Base-by-base conservation (phyloP, 2,113 vertebrate genomes). In the Corvus moneduloides region DNA sequence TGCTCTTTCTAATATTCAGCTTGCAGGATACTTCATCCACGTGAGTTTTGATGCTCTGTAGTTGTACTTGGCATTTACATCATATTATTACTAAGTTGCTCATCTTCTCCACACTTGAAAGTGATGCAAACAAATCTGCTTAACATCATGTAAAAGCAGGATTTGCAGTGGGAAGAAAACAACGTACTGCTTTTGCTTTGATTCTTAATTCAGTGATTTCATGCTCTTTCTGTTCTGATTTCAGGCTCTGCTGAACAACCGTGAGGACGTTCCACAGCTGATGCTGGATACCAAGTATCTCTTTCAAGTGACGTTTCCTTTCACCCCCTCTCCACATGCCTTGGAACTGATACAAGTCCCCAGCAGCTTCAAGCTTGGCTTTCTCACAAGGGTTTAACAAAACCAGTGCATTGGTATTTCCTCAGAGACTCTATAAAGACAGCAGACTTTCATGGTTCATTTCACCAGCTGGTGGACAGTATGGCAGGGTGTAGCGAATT, bases 261-360 rank as follows among this genome's bases (percentile, higher is more conserved):
- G 98, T 17, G 98, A 98, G 68, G 98, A 98, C 7, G 97, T 97
- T 7, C 93, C 98, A 3, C 99, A 99, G 79, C 56, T 99, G 92
- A 99, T 99, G 99, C 83, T 99, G 23, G 99, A 99, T 44, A 97
- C 98, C 81, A 98, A 99, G 68, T 98, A 99, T 24, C 98, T 98
- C 91, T 99, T 99, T 96, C 99, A 99, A 98, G 99, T 99, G 97
- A 99, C 97, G 0, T 99, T 99, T 97, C 99, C 99, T 46, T 99
- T 98, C 94, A 98, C 97, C 59, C 95, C 98, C 3, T 99, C 99
- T 22, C 97, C 98, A 1, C 98, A 99, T 58, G 98, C 99, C 58
- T 97, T 99, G 97, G 99, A 99, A 97, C 97, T 98, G 89, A 98
- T 99, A 79, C 98, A 99, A 97, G 96, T 99, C 77, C 99, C 99